A percentile compares a stretch with the other conserved stretches of the same genome.
Evolutionary conservation across 1,140 invertebrate genomes (phyloP).

Genomic region (Yoshiicerus persimilis): DNA sequence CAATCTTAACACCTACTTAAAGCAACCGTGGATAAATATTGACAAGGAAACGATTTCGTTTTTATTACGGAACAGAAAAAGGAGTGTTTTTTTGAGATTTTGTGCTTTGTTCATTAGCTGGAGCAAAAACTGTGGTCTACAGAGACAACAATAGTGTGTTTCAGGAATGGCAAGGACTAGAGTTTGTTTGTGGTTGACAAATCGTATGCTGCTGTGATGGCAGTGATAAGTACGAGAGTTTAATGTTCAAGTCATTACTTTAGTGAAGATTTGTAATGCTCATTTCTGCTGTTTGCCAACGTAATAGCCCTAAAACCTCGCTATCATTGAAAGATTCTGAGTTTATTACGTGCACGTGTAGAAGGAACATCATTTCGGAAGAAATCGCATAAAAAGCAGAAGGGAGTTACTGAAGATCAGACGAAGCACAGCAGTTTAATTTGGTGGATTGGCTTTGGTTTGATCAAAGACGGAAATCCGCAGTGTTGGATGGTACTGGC

Average conservation of each 20-base stretch:
- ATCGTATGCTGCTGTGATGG: neutral
- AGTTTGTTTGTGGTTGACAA: slow-evolving; percentile 8
- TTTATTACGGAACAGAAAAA: neutral
- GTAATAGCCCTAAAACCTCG: neutral
- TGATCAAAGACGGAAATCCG: too few species aligned
- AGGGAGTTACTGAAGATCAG: neutral
- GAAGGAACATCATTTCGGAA: neutral
- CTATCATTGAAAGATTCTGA: neutral
- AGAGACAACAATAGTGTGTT: neutral
- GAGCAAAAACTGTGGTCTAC: neutral
- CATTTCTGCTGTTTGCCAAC: neutral
- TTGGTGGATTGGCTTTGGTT: neutral
- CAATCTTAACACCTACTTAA: neutral
- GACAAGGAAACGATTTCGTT: neutral
- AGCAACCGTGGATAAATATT: neutral
- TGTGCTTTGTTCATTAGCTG: neutral
- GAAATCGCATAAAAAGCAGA: neutral
- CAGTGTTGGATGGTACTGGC: too few species aligned
- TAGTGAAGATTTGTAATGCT: neutral
- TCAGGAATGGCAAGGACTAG: slow-evolving; percentile 5
- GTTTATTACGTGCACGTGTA: neutral
- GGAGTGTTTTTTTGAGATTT: neutral
- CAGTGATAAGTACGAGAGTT: slow-evolving; percentile 9
- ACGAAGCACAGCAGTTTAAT: neutral
- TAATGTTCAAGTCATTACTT: neutral